Evolutionary conservation across 2,797 vertebrate genomes (phyloP).

Genomic region (Gallinago solitaria): DNA sequence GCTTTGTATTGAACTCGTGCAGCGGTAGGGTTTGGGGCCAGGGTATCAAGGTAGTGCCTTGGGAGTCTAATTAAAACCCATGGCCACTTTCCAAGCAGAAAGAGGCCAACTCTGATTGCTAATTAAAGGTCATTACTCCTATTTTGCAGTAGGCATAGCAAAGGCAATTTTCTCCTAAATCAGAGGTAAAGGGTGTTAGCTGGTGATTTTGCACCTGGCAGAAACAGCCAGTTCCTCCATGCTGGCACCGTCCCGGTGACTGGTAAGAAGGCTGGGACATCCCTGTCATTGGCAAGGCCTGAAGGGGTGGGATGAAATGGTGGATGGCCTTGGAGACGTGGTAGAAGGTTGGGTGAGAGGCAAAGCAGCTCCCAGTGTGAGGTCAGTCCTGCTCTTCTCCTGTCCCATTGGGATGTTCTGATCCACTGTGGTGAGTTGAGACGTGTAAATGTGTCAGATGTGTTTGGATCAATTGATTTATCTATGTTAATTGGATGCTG

Average conservation of each 20-base stretch:
- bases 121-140: constrained; percentile 13
- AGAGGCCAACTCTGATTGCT: not conserved
- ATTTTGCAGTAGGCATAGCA: not conserved
- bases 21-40: not conserved
- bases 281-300: not conserved
- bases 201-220: not conserved
- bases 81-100: not conserved
- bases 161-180: not conserved
- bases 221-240: not conserved
- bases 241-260: not conserved
- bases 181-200: not conserved
- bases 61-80: constrained; percentile 11
- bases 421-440: not conserved
- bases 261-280: not conserved
- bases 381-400: not conserved
- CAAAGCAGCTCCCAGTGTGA: not conserved
- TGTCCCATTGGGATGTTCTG: not conserved
- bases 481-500: not conserved
- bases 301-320: not conserved
- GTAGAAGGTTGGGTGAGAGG: not conserved
- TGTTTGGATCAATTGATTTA: not conserved
- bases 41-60: not conserved
- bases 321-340: not conserved
- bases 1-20: not conserved
- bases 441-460: not conserved